Evolutionary conservation across 2,113 vertebrate genomes (phyloP).

Genomic region (Tragelaphus scriptus): DNA sequence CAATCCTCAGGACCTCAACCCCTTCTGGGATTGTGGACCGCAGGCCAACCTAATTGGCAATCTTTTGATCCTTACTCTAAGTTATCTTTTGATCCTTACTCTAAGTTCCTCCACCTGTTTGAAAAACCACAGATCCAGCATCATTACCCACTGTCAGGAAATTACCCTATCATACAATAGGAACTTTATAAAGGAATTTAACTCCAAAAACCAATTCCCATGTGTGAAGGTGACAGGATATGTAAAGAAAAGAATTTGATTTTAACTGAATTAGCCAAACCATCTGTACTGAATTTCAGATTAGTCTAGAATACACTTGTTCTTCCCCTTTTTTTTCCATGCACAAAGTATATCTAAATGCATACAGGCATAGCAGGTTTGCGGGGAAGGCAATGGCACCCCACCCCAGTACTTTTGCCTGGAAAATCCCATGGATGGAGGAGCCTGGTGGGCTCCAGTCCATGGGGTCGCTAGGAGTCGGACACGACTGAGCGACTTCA

Average conservation of each 20-base stretch:
- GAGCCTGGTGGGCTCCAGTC: too few relatives aligned
- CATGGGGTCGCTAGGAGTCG: too few relatives aligned
- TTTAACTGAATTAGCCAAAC: neutral
- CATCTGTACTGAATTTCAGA: slow-evolving; percentile 13
- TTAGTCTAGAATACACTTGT: neutral
- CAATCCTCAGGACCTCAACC: neutral
- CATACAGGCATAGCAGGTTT: neutral
- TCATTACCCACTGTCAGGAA: neutral
- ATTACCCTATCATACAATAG: neutral
- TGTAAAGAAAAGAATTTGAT: neutral
- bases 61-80: slow-evolving; percentile 3
- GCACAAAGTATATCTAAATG: neutral
- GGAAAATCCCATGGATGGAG: too few relatives aligned
- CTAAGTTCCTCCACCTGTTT: slow-evolving; percentile 24
- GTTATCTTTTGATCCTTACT: neutral
- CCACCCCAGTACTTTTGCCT: too few relatives aligned
- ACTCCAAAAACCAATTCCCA: neutral
- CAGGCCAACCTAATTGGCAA: neutral
- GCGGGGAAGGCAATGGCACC: too few relatives aligned
- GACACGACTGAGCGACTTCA: too few relatives aligned
- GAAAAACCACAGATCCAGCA: neutral
- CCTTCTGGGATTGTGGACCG: neutral
- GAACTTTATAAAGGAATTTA: slow-evolving; percentile 8
- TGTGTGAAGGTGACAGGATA: neutral
- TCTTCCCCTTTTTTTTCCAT: neutral